Conservation (phyloP, 2,113 vertebrate species). For the Lophura nycthemera region DNA sequence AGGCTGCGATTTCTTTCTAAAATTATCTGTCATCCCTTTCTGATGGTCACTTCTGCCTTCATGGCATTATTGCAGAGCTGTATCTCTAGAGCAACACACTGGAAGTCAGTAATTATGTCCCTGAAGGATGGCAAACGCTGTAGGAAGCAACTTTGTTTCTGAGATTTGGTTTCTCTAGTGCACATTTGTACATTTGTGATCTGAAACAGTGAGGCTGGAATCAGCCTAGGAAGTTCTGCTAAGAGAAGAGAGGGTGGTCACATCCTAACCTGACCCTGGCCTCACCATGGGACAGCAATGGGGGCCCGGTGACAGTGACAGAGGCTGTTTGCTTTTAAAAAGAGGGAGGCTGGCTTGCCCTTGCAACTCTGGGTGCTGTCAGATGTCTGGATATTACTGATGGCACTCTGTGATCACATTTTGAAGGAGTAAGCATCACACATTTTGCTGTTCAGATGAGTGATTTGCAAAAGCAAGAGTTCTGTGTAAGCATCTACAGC, state of each 20-base stretch:
- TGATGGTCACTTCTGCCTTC: neutral
- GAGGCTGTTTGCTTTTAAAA: neutral
- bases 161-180: neutral
- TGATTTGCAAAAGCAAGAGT: neutral
- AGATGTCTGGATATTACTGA: neutral
- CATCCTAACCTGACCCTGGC: neutral
- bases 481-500: neutral
- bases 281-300: rapidly evolving
- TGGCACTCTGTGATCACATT: rapidly evolving
- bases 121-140: neutral
- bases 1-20: neutral
- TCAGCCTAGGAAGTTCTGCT: neutral
- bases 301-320: neutral
- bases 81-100: neutral
- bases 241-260: neutral
- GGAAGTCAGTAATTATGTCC: neutral
- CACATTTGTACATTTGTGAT: neutral
- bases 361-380: neutral
- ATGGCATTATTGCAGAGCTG: neutral
- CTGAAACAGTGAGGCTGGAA: neutral
- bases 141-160: neutral
- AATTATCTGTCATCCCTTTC: neutral
- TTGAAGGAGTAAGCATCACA: neutral
- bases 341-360: neutral
- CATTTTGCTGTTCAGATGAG: neutral